phyloP scores from a whole-genome alignment of 2,113 vertebrate genomes.

The Tursiops truncatus region DNA sequence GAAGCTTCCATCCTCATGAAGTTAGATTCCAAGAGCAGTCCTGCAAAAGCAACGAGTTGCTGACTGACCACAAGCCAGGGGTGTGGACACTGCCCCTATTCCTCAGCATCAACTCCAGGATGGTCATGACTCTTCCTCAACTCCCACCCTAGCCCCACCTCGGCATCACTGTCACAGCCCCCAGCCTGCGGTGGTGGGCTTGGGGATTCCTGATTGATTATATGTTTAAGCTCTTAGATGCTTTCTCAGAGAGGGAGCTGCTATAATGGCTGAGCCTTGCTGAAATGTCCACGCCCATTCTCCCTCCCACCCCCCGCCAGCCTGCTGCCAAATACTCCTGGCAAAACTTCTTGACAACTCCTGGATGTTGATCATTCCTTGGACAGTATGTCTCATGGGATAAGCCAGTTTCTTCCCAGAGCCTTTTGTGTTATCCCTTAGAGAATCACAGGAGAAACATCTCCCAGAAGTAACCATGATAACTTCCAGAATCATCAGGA shows the following conservation, averaged over 20 bases:
- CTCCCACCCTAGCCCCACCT: not conserved
- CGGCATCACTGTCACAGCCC: not conserved
- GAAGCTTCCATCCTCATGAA: not conserved
- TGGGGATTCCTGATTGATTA: not conserved
- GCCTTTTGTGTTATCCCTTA: slow-evolving; percentile 5
- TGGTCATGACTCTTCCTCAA: not conserved
- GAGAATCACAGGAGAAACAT: slow-evolving; percentile 21
- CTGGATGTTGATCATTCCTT: slow-evolving; percentile 40
- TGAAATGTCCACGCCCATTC: not conserved
- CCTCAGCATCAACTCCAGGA: not conserved
- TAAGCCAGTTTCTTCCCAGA: slow-evolving; percentile 46
- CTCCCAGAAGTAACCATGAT: slow-evolving; percentile 3
- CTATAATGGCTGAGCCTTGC: not conserved
- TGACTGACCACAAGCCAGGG: not conserved
- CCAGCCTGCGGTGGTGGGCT: not conserved
- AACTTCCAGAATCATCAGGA: slow-evolving; percentile 19
- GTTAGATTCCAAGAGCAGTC: not conserved
- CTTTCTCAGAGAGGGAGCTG: not conserved
- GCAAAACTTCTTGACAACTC: slow-evolving; percentile 37
- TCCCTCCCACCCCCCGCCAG: not conserved
- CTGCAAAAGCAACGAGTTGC: not conserved
- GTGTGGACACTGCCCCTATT: not conserved
- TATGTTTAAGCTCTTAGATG: not conserved
- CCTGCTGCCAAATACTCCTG: slow-evolving; percentile 22
- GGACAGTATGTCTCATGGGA: slow-evolving; percentile 46